phyloP scores from a whole-genome alignment of 2,888 invertebrate genomes.

The Pachymerium ferrugineum region DNA sequence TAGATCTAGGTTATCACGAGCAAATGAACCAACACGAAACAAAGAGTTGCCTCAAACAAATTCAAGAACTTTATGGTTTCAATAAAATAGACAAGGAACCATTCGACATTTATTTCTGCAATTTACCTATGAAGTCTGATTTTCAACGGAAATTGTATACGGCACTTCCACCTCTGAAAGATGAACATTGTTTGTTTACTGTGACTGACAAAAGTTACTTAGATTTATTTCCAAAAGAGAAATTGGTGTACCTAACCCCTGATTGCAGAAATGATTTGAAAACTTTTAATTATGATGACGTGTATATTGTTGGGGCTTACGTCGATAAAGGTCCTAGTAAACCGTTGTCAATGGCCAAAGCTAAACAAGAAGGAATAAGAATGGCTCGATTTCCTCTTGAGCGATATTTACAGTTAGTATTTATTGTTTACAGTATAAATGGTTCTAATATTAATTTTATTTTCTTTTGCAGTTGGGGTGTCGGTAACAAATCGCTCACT shows the following conservation, averaged over 20 bases:
- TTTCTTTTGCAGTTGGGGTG: conserved; percentile 53
- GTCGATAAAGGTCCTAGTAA: conserved; percentile 45
- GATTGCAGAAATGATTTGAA: conserved; percentile 63
- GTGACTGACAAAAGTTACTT: conserved; percentile 66
- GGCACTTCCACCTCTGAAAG: conserved; percentile 62
- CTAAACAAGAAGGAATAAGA: conserved; percentile 68
- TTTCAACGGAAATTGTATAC: conserved; percentile 57
- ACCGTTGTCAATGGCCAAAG: conserved; percentile 75
- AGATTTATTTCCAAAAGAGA: conserved; percentile 72
- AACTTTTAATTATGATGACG: conserved; percentile 65
- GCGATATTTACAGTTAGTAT: conserved; percentile 50
- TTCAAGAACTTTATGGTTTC: conserved; percentile 63
- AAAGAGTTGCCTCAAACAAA: conserved; percentile 69
- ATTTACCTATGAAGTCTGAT: conserved; percentile 53
- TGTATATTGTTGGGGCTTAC: conserved; percentile 68
- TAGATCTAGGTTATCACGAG: conserved; percentile 76
- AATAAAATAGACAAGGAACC: conserved; percentile 69
- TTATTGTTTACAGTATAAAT: not conserved
- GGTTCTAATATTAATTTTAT: not conserved
- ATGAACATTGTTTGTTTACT: conserved; percentile 66
- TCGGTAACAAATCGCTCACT: conserved; percentile 72
- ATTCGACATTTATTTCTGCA: conserved; percentile 73
- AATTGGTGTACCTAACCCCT: conserved; percentile 81
- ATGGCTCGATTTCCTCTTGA: conserved; percentile 53
- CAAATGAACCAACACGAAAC: conserved; percentile 70